A percentile compares a stretch with the other conserved stretches of the same genome.
These are phyloP conservation scores for Spermophilus dauricus DNA, from an alignment of 2,113 vertebrate genomes.

Conservation along the genomic window DNA sequence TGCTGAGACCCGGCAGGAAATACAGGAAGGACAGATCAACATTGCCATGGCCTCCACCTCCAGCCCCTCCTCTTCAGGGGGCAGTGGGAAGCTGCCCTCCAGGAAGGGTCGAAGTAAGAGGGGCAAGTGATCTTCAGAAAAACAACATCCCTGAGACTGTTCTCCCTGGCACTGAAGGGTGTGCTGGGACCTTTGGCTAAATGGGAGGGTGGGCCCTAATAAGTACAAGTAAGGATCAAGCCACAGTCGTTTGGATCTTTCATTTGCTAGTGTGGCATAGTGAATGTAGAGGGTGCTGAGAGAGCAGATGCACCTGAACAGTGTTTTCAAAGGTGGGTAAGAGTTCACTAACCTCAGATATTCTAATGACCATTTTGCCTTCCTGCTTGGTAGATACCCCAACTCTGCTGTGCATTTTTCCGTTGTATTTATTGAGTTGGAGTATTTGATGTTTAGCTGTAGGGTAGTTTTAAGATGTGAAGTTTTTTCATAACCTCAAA, in stretches of 20 bases:
- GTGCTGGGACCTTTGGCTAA: conserved; percentile 61
- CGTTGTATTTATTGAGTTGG: conserved; percentile 74
- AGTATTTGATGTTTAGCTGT: conserved; percentile 62
- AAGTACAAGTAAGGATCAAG: conserved; percentile 76
- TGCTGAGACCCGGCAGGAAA: conserved; percentile 94
- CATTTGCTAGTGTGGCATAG: conserved; percentile 74
- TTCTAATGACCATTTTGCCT: conserved; percentile 84
- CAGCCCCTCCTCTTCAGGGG: conserved; percentile 85
- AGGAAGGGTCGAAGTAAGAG: conserved; percentile 95
- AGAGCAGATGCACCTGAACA: conserved; percentile 67
- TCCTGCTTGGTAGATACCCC: conserved; percentile 74
- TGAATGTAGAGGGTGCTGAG: not conserved
- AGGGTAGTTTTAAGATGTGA: not conserved
- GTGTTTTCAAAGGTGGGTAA: conserved; percentile 73
- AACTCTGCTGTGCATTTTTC: conserved; percentile 56
- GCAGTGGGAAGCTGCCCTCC: conserved; percentile 88
- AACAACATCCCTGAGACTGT: conserved; percentile 48
- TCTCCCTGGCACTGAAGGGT: conserved; percentile 18
- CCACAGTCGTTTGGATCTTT: conserved; percentile 83
- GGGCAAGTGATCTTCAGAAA: conserved; percentile 91
- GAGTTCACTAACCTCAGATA: conserved; percentile 82
- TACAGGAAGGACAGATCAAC: conserved; percentile 99
- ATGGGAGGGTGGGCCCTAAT: conserved; percentile 52
- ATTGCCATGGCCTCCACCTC: conserved; percentile 90
- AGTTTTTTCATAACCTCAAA: not conserved